Base-by-base conservation (phyloP, 1,140 invertebrate genomes). In the Lordiphosa collinella region DNA sequence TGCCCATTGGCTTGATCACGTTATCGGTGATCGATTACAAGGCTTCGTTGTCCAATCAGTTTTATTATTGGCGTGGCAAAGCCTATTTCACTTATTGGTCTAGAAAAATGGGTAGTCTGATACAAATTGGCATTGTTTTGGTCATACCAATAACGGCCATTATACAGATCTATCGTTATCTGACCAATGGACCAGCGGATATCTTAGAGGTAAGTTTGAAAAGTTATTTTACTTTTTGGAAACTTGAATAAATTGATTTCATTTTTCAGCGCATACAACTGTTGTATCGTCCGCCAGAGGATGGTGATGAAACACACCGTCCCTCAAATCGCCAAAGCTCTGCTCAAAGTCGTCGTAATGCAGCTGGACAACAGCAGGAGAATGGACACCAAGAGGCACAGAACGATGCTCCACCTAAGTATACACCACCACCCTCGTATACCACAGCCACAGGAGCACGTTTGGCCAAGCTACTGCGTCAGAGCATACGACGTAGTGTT, bases 361-460 rank as follows among this genome's bases (percentile, higher is more conserved):
- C 59, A 0, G 7, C 53, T 1, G 47, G 55, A 0, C 64, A 74
- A 7, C 53, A 70, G 31, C 64, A 54, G 25, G 61, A 63, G 13
- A n/a, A 9, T 36, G 11, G 29, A 48, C 56, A 56, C 5, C 88
- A 35, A 80, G 89, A 43, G 16, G 88, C 90, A 40, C 90, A 91
- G 7, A 93, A 95, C 76, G 96, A 97, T 90, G 95, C 96, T 5
- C 96, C 96, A 8, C 96, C 96, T 11, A 97, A 97, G 87, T 97
- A 98, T 82, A 97, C 96, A 1, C 96, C 96, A 6, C 96, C 96
- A 2, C 96, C 96, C 2, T 96, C 95, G 13, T 97, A 97, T 82
- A 95, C 95, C 3, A 97, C 96, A 8, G 96, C 96, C 1, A 98
- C 96, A 1, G 96, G 95, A 8, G 94, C 93, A 0, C 92, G 94